These are phyloP conservation scores for Apogon hyalosoma DNA, from an alignment of 2,797 vertebrate genomes.

Conservation along the genomic window DNA sequence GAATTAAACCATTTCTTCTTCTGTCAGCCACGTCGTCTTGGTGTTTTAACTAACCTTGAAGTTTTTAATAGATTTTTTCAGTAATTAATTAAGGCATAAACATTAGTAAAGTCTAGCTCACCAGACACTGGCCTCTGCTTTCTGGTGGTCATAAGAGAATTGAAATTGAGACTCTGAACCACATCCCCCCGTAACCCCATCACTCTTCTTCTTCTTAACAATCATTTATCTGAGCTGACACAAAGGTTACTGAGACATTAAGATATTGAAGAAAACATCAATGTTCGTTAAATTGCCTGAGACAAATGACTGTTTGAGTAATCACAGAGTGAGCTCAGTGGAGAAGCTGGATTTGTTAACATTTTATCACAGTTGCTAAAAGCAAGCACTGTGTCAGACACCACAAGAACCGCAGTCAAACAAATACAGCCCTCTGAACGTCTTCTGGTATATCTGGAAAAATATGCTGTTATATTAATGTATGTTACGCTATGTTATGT, in stretches of 20 bases:
- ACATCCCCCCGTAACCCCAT: slow-evolving; percentile 2
- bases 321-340: neutral
- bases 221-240: slow-evolving; percentile 33
- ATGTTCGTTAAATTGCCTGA: slow-evolving; percentile 30
- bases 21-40: neutral
- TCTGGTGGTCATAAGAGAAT: slow-evolving; percentile 10
- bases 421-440: neutral
- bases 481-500: no score
- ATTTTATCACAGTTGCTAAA: slow-evolving; percentile 13
- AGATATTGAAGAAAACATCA: slow-evolving; percentile 18
- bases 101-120: neutral
- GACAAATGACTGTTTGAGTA: slow-evolving; percentile 21
- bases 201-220: slow-evolving; percentile 4
- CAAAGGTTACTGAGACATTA: slow-evolving; percentile 37
- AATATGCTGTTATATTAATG: no score
- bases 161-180: slow-evolving; percentile 13
- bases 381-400: neutral
- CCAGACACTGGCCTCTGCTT: neutral
- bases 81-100: slow-evolving; percentile 32
- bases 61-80: slow-evolving; percentile 2
- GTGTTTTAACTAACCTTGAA: neutral
- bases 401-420: neutral
- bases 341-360: slow-evolving; percentile 22
- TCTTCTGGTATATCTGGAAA: neutral
- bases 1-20: neutral